phyloP scores from a whole-genome alignment of 2,888 invertebrate species.

The Hydraecia micacea region DNA sequence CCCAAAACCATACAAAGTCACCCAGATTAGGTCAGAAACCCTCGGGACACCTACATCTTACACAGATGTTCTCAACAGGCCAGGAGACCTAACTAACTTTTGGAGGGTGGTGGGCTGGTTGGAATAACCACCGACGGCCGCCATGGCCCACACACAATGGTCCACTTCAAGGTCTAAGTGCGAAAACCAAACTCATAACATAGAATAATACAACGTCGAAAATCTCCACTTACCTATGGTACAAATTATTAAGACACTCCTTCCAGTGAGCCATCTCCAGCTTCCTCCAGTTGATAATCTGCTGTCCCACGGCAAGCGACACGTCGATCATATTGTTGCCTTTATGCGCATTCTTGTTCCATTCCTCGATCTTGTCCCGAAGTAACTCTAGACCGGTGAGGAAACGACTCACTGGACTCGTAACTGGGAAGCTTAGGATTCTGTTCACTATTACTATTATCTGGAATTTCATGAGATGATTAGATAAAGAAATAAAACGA shows the following conservation, averaged over 20 bases:
- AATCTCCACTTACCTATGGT: conserved; percentile 86
- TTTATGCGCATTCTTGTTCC: conserved; percentile 97
- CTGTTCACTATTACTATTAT: conserved; percentile 92
- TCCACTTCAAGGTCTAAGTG: too few species aligned
- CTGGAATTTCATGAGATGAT: conserved; percentile 77
- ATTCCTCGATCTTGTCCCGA: conserved; percentile 95
- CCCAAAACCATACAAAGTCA: background rate
- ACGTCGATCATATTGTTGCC: conserved; percentile 95
- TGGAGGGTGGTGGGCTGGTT: too few species aligned
- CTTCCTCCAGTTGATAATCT: conserved; percentile 97
- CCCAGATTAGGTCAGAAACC: too few species aligned
- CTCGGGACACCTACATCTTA: too few species aligned
- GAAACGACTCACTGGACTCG: conserved; percentile 96
- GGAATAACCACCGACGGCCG: too few species aligned
- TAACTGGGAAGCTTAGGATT: conserved; percentile 93
- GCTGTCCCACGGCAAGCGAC: conserved; percentile 93
- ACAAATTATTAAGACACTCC: conserved; percentile 93
- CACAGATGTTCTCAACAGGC: too few species aligned
- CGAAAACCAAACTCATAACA: too few species aligned
- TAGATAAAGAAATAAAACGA: background rate
- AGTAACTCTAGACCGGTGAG: conserved; percentile 97
- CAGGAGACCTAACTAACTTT: too few species aligned
- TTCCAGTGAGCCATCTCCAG: conserved; percentile 97
- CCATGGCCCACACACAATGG: too few species aligned
- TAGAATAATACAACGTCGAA: background rate